Conservation (phyloP, 2,888 invertebrate species). For the Noctuana brunneofusca region DNA sequence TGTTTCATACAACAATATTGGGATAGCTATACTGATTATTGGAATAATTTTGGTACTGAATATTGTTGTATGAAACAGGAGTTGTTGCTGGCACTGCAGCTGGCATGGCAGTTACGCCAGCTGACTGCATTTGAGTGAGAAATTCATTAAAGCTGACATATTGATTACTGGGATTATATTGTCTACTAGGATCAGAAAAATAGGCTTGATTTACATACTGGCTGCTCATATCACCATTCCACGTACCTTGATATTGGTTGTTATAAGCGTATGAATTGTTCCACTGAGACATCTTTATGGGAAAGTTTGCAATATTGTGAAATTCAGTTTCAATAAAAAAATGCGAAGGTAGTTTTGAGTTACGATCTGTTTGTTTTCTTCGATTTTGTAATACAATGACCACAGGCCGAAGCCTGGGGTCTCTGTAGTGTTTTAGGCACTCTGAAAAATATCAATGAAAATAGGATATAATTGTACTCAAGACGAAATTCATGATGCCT, state of each 20-base stretch:
- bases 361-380: slow-evolving; percentile 43
- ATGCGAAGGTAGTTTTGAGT: slow-evolving; percentile 40
- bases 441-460: slow-evolving; percentile 44
- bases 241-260: slow-evolving; percentile 65
- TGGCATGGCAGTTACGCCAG: slow-evolving; percentile 41
- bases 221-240: slow-evolving; percentile 64
- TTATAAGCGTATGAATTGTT: slow-evolving; percentile 72
- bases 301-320: slow-evolving; percentile 44
- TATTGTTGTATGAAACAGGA: slow-evolving; percentile 54
- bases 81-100: slow-evolving; percentile 50
- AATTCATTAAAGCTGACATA: slow-evolving; percentile 77
- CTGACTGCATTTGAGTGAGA: slow-evolving; percentile 68
- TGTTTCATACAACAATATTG: too few relatives aligned
- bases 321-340: slow-evolving; percentile 28
- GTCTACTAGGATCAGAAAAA: slow-evolving; percentile 54
- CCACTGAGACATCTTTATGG: slow-evolving; percentile 72
- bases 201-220: slow-evolving; percentile 66
- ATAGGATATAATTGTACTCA: slow-evolving; percentile 42
- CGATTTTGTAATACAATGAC: slow-evolving; percentile 48
- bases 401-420: slow-evolving; percentile 78
- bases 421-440: slow-evolving; percentile 39
- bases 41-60: slow-evolving; percentile 63
- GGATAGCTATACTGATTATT: slow-evolving; percentile 63
- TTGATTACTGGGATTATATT: slow-evolving; percentile 59
- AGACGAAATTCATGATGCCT: slow-evolving; percentile 43